Percentiles rank a stretch among this genome's conserved stretches.
Evolutionary conservation across 2,113 vertebrate genomes (phyloP).

Genomic region (Thalassarche chlororhynchos): DNA sequence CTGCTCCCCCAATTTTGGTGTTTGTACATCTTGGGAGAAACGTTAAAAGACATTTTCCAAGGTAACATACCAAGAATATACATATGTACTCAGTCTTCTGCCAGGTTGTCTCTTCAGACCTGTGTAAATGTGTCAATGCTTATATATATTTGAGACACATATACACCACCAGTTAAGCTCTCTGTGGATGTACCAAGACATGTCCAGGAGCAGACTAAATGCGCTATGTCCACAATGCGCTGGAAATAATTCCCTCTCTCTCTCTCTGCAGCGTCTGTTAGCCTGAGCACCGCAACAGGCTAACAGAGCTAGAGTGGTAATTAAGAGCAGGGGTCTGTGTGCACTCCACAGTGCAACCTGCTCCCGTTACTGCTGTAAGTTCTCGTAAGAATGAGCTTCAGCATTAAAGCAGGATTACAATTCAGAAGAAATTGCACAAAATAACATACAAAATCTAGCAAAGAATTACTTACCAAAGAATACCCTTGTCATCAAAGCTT

Average conservation of each 20-base stretch:
- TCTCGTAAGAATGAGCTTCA: not conserved
- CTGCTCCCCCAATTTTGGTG: not conserved
- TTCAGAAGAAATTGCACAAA: not conserved
- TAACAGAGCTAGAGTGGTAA: rapidly evolving
- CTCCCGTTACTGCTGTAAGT: not conserved
- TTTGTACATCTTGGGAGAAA: not conserved
- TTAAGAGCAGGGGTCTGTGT: not conserved
- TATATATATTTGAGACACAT: not conserved
- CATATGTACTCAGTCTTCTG: not conserved
- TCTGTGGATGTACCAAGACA: not conserved
- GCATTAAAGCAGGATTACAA: not conserved
- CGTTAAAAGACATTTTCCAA: not conserved
- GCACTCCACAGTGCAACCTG: not conserved
- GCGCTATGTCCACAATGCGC: not conserved
- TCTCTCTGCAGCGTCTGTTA: not conserved
- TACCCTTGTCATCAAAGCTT: not conserved
- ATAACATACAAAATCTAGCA: not conserved
- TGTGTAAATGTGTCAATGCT: not conserved
- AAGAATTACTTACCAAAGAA: not conserved
- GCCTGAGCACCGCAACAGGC: not conserved
- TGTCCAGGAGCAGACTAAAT: not conserved
- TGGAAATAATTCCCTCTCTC: not conserved
- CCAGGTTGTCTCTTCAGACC: not conserved
- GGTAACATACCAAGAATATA: not conserved
- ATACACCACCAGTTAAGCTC: not conserved